Evolutionary conservation across 2,113 vertebrate species (phyloP), one percentile per base, ranked within the genome.

Genomic region (Zosterops borbonicus): DNA sequence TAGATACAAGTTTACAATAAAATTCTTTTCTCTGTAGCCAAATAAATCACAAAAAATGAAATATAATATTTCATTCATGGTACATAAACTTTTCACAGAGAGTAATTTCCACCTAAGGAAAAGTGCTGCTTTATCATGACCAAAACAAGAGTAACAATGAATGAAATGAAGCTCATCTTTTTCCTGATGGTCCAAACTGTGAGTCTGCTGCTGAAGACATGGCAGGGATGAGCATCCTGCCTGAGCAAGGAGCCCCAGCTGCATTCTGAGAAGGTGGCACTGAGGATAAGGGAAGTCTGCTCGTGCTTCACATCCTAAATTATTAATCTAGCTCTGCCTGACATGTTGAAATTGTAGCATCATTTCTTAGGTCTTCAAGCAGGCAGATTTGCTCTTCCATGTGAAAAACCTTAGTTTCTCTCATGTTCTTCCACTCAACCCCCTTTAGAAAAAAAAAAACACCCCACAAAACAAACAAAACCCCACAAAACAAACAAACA

Each of bases 271-370:
- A 33, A 52, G 20, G 50, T 73, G 59, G 23, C 46, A 41, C 37
- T 16, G 28, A 69, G n/a, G 53, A 52, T 35, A 63, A 83, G 39
- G 18, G 24, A 90, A 81, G 3, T 56, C 68, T 70, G 42, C 39
- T 79, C 0, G 0, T 69, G 75, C 39, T 71, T 77, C 47, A 37
- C 0, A 0, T 39, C 47, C 27, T 78, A 28, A 74, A 69, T 90
- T 80, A 77, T 71, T 89, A 3, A 88, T 58, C 14, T 50, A 44
- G 21, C 10, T 88, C 42, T 35, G 68, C 22, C 52, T 81, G 64
- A 21, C 47, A 33, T 16, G 60, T 64, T 55, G 73, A 74, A 83
- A 58, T 23, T 58, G 11, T 65, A 55, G 35, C 18, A 3, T 76
- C 17, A 31, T 90, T 94, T 80, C 63, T 80, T 55, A 89, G 28